Base-by-base conservation (phyloP, 2,113 vertebrate genomes). In the Podilymbus podiceps region DNA sequence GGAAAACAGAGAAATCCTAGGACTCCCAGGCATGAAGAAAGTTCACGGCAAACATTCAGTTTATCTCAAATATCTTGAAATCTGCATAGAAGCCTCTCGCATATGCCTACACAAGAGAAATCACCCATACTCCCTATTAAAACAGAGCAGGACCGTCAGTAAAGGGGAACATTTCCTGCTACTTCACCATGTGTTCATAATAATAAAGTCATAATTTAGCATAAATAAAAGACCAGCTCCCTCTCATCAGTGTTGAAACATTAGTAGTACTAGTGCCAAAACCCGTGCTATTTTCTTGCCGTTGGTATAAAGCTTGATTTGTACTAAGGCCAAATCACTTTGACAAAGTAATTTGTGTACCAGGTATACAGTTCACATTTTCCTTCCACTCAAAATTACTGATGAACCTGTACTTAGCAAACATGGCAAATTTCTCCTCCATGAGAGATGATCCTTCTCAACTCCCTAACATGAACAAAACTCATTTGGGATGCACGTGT, bases 401-500 rank as follows among this genome's bases (percentile, higher is more conserved):
- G 24, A 80, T 24, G 40, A 62, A 42, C 1, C 24, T 53, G 21
- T 9, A 40, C 35, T 77, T 89, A 95, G 47, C 22, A 67, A 90
- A 80, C 18, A 52, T 14, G 23, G 59, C 50, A 86, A 80, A 25
- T 35, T 49, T 68, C 75, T 68, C 14, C 60, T 83, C 38, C 47
- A 3, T 4, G 12, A 85, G 11, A 74, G 1, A 74, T 5, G 18
- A 42, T 78, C 12, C 17, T 77, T 89, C 60, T 42, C 33, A 28
- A 40, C 42, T 56, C 22, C 13, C 17, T 47, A 80, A 67, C 9
- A 67, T 17, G 53, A 80, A 76, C 15, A 77, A 77, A 74, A 73
- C 20, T 77, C 25, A 35, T 75, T 21, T 53, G 64, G 22, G 24
- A 81, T n/a, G 56, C 13, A 80, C 0, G 0, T 0, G 3, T 42